Conservation (phyloP, 2,888 invertebrate species). For the Poecilus cupreus region DNA sequence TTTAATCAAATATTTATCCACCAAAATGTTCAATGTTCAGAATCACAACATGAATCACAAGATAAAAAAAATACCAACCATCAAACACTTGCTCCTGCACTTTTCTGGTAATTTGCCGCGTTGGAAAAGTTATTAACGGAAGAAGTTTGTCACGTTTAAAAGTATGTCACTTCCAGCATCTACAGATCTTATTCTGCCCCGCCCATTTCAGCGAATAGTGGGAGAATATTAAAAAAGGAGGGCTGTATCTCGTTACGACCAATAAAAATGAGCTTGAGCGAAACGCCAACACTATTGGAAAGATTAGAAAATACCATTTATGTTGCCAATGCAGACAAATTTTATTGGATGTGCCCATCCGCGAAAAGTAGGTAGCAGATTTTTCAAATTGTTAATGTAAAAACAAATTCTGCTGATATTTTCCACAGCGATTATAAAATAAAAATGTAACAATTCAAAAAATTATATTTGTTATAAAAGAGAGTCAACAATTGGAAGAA, state of each 20-base stretch:
- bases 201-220: not conserved
- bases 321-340: too few species aligned
- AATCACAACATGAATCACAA: not conserved
- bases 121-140: slow-evolving; percentile 1
- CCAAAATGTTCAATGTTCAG: not conserved
- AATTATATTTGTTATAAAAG: too few species aligned
- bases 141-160: slow-evolving; percentile 46
- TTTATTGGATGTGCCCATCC: too few species aligned
- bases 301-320: too few species aligned
- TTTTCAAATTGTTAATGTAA: too few species aligned
- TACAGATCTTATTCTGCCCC: slow-evolving; percentile 1
- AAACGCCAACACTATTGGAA: not conserved
- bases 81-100: not conserved
- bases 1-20: not conserved
- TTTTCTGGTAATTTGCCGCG: not conserved
- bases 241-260: slow-evolving; percentile 22
- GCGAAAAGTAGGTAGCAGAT: too few species aligned
- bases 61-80: too few species aligned
- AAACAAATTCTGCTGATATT: too few species aligned
- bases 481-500: too few species aligned
- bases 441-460: too few species aligned
- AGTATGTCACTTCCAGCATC: slow-evolving; percentile 20
- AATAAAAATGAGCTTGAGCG: slow-evolving; percentile 8
- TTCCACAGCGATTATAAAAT: too few species aligned
- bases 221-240: slow-evolving; percentile 32